Conservation (phyloP, 1,140 invertebrate genomes). For the Reticulitermes speratus region DNA sequence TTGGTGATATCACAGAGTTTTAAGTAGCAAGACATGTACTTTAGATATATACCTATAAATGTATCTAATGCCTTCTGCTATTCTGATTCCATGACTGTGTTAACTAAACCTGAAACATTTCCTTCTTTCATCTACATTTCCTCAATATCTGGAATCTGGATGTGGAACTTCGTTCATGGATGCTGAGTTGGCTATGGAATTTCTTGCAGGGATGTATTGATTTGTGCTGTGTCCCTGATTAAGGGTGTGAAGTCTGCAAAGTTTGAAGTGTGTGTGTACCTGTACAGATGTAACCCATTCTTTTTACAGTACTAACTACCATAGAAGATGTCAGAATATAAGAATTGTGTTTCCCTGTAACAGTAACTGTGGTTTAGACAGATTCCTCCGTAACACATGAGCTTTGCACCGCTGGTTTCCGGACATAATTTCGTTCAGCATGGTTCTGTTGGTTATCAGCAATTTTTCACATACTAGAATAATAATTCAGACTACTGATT, state of each 20-base stretch:
- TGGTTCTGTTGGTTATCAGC: not conserved
- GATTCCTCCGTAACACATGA: not conserved
- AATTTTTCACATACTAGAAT: not conserved
- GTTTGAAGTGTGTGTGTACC: not conserved
- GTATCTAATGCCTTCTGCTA: not conserved
- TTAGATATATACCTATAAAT: not conserved
- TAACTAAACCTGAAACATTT: not conserved
- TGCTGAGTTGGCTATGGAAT: not conserved
- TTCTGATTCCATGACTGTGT: no score
- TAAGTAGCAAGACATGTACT: no score
- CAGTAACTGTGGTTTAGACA: not conserved
- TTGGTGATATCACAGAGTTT: not conserved
- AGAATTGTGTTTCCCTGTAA: not conserved
- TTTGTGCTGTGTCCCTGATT: not conserved
- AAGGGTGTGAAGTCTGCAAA: not conserved
- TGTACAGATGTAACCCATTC: not conserved
- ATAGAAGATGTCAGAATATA: not conserved
- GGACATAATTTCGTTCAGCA: not conserved
- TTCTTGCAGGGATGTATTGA: slow-evolving; percentile 7
- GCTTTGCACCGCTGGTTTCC: not conserved
- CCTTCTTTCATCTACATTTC: not conserved
- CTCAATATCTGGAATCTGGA: not conserved
- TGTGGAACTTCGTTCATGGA: slow-evolving; percentile 7
- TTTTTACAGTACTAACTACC: not conserved
- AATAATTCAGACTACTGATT: not conserved